Base-by-base conservation (phyloP, 2,888 invertebrate genomes). In the Melanostoma scalare region DNA sequence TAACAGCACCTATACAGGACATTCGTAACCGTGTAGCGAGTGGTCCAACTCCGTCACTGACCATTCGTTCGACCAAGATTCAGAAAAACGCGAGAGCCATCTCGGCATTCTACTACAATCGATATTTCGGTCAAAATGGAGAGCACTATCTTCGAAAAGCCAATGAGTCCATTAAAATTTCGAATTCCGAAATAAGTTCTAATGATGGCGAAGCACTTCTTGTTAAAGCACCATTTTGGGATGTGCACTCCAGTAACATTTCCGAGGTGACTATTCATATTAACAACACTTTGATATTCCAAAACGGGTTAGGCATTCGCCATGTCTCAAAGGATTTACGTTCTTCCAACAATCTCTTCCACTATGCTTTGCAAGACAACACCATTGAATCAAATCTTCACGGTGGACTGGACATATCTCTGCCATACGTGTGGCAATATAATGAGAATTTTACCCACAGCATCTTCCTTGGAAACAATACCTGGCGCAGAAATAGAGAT, bases 351-450 rank as follows among this genome's bases (percentile, higher is more conserved):
- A 99, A 99, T 92, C 93, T 99, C 0, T 99, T 98, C 92, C 98
- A 99, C 89, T 99, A 99, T 93, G 93, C 96, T 35, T 91, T 99
- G 58, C 96, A 96, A 89, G 96, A 97, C 88, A 96, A 96, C 78
- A 94, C 95, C 0, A 94, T 99, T 82, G 96, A 96, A 89, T 93
- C 96, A 85, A 99, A 99, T 88, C 93, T 93, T 77, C 94, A 94
- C 35, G 97, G 97, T 8, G 99, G 99, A 0, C 95, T 99, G 86
- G 95, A 96, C 88, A 93, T 99, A 3, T 94, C 95, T 8, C 91
- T 99, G 44, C 99, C 99, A 0, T 97, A 98, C 87, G 98, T 98
- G 1, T 97, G 97, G 97, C 95, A 97, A 87, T 98, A 97, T 88
- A 96, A 97, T 89, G 97, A 97, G 91, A 98, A 98, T 89, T 97